Base-by-base conservation (phyloP, 2,888 invertebrate species). In the Dryobota labecula region DNA sequence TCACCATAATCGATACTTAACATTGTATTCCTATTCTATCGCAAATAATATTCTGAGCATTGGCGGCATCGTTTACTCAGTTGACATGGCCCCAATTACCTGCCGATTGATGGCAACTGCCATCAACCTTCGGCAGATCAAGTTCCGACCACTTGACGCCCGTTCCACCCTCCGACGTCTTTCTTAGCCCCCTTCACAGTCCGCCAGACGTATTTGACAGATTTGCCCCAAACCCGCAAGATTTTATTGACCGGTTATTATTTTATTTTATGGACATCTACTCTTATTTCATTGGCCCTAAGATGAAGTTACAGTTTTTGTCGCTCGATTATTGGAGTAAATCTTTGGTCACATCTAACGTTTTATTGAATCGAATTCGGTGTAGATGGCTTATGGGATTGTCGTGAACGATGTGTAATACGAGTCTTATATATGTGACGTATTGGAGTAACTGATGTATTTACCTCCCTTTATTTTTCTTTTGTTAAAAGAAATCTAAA, bases 191-290 rank as follows among this genome's bases (percentile, higher is more conserved):
- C 84, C 86, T 81, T 84, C 83, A 81, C 84, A 83, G 83, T 76
- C 87, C 86, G 84, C 86, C 90, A 90, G 91, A 91, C 92, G 89
- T 91, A 92, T 94, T 93, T 95, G 95, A 95, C 94, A 95, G 94
- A 94, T 94, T 93, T 90, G 87, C 89, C 88, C 91, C 90, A 87
- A 90, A 89, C 88, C 89, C 88, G 84, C 92, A 90, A 91, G 91
- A 93, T 95, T 95, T 95, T 95, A 95, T 95, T 94, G 94, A 92
- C 92, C 93, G 92, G 92, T 95, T 96, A 95, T 95, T 95, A 95
- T 95, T 95, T 95, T 93, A 95, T 95, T 95, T 96, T 95, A 96
- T 95, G 91, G 92, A 92, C 93, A 92, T 91, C 92, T 92, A 94
- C 94, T 95, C 94, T 92, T 94, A 94, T 95, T 95, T 95, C 94